Evolutionary conservation across 2,797 vertebrate species (phyloP), one percentile per base, ranked within the genome.

Genomic region (Vultur gryphus): DNA sequence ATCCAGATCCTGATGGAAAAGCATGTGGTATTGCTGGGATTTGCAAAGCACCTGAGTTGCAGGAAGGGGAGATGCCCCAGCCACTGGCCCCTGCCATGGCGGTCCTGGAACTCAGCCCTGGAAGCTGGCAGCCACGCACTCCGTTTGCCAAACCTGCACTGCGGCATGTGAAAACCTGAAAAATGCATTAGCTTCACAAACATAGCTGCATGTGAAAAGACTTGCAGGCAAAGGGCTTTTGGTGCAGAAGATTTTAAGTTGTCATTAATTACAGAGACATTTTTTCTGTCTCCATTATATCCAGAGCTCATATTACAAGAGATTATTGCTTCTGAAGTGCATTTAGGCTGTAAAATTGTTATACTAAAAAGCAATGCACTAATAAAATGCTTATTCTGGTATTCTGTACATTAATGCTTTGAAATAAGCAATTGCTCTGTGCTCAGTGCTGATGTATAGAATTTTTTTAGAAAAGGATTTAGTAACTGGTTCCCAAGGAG

Each of bases 311-410:
- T 48, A 79, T 72, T 89, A 72, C 37, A 81, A 65, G 35, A 78
- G 31, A 41, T 49, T 91, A 73, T 89, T 76, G 29, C 37, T 86
- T 94, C 85, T 91, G 67, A 83, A 93, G 62, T 46, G 54, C 29
- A 79, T 85, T 90, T 93, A 93, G 54, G 17, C 51, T 51, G 33
- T 69, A 71, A 70, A 93, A 81, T 58, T 55, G 7, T 54, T 95
- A 70, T 52, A 51, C 52, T 70, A 87, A 93, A 89, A 83, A 93
- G 31, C 31, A 78, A 41, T 24, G 14, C 9, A 29, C n/a, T 69
- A 78, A 89, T 90, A 78, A 92, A 93, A 76, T 54, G 18, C 24
- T 57, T 80, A 20, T 92, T 94, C 49, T 71, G 7, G 24, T 90
- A 48, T 70, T 91, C 33, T n/a, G 52, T 77, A 65, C 26, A 61